Conservation (phyloP, 2,888 invertebrate species). For the Hemistola chrysoprasaria region DNA sequence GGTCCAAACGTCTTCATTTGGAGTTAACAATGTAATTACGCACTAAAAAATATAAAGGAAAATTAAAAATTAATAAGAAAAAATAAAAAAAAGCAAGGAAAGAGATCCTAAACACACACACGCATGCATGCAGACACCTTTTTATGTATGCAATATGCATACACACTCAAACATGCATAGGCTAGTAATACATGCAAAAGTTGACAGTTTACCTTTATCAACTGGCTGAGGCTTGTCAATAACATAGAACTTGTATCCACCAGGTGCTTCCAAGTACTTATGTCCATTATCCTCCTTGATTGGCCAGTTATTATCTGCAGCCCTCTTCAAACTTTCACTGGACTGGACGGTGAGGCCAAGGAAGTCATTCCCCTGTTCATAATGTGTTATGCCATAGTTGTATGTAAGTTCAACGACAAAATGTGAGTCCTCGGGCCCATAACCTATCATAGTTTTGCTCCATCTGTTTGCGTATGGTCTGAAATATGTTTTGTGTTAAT, state of each 20-base stretch:
- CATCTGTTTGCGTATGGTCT: slow-evolving; percentile 99
- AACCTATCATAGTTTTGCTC: slow-evolving; percentile 99
- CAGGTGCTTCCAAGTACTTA: slow-evolving; percentile 90
- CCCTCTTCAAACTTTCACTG: slow-evolving; percentile 87
- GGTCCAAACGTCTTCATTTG: no score
- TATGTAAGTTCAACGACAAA: slow-evolving; percentile 98
- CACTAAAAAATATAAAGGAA: no score
- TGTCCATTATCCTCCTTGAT: slow-evolving; percentile 83
- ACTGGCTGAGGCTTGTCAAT: slow-evolving; percentile 86
- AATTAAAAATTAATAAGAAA: no score
- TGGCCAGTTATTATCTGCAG: slow-evolving; percentile 88
- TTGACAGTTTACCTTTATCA: slow-evolving; percentile 80
- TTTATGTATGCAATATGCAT: no score
- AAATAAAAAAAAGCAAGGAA: no score
- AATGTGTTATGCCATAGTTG: slow-evolving; percentile 95
- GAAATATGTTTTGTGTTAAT: no score
- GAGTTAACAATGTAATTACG: no score
- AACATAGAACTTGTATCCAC: slow-evolving; percentile 94
- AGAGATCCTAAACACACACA: no score
- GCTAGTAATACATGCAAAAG: not conserved
- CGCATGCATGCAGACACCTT: no score
- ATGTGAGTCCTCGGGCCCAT: slow-evolving; percentile 96
- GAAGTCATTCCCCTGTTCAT: slow-evolving; percentile 96
- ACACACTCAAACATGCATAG: not conserved
- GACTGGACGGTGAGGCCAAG: slow-evolving; percentile 92